phyloP scores from a whole-genome alignment of 2,797 vertebrate genomes.

The Simalia tracyae region DNA sequence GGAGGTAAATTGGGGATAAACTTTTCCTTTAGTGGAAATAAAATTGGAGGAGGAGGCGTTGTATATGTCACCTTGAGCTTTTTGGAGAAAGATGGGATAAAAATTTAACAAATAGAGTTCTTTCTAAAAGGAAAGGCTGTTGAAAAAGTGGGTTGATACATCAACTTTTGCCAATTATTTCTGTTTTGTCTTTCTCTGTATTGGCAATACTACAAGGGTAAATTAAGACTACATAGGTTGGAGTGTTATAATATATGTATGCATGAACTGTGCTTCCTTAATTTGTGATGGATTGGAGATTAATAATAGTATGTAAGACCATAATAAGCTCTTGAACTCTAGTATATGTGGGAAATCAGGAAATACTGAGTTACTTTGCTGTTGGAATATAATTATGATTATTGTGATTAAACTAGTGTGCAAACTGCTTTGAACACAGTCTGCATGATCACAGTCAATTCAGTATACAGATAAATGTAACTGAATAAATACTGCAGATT shows the following conservation, averaged over 20 bases:
- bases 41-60: not conserved
- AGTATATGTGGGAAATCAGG: not conserved
- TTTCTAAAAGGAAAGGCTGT: not conserved
- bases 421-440: not conserved
- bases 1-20: not conserved
- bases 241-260: not conserved
- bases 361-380: not conserved
- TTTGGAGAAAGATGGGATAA: not conserved
- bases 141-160: not conserved
- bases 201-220: not conserved
- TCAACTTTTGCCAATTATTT: conserved; percentile 4
- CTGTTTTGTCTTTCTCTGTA: not conserved
- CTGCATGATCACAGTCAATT: not conserved
- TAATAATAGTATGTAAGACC: not conserved
- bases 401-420: not conserved
- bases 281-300: not conserved
- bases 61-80: not conserved
- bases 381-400: not conserved
- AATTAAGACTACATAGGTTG: not conserved
- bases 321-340: not conserved
- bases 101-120: not conserved
- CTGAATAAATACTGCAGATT: not conserved
- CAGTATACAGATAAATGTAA: not conserved
- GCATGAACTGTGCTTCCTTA: not conserved
- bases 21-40: not conserved